A percentile compares a stretch with the other conserved stretches of the same genome.
These are phyloP conservation scores for Hassar affinis DNA, from an alignment of 2,113 vertebrate species.

Conservation along the genomic window DNA sequence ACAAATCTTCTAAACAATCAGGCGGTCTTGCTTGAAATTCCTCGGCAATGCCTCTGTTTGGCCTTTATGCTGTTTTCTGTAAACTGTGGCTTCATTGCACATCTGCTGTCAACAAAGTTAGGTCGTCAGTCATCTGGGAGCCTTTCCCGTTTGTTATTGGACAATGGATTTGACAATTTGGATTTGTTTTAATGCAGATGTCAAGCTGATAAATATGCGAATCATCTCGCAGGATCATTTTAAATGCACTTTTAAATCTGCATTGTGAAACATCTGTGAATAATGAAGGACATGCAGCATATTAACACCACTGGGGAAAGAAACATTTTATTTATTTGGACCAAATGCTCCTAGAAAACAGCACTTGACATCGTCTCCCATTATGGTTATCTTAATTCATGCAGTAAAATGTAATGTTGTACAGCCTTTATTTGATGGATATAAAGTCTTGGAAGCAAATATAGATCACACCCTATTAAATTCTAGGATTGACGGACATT, in stretches of 20 bases:
- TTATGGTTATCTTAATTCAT: neutral
- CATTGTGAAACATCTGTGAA: constrained; percentile 13
- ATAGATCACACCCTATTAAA: neutral
- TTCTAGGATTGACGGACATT: neutral
- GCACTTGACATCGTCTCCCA: neutral
- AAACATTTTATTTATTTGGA: neutral
- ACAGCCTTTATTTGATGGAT: neutral
- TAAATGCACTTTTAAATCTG: constrained; percentile 14
- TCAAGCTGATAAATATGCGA: constrained; percentile 23
- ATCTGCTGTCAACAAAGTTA: neutral
- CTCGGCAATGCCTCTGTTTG: neutral
- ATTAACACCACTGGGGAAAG: neutral
- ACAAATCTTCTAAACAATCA: constrained; percentile 3
- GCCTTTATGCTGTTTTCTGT: constrained; percentile 1
- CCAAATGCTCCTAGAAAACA: neutral
- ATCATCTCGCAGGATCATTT: constrained; percentile 1
- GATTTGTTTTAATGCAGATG: constrained; percentile 24
- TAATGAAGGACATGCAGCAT: neutral
- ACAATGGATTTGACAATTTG: neutral
- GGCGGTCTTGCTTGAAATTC: neutral
- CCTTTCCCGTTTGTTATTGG: neutral
- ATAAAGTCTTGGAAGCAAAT: neutral
- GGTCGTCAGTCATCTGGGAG: neutral
- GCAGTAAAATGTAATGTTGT: neutral
- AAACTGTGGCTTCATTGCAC: neutral